A percentile compares a stretch with the other conserved stretches of the same genome.
Conservation (phyloP, 2,797 vertebrate genomes). For the Mallotus villosus region DNA sequence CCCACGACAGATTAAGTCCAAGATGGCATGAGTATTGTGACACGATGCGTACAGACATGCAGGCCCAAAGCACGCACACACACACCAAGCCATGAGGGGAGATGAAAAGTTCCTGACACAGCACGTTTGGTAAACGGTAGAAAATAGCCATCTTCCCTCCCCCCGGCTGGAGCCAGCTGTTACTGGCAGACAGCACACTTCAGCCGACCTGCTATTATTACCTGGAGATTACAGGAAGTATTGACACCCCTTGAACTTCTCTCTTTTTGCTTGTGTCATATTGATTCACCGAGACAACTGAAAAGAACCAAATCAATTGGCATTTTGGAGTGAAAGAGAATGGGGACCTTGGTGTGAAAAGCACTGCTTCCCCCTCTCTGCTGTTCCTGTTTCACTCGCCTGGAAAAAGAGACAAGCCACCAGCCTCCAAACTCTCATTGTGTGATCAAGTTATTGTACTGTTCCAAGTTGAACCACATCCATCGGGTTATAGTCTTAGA, state of each 20-base stretch:
- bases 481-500: not conserved
- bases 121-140: constrained; percentile 29
- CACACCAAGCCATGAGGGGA: not conserved
- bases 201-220: constrained; percentile 21
- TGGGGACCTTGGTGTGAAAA: constrained; percentile 3
- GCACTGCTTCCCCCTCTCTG: not conserved
- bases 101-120: constrained; percentile 24
- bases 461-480: constrained; percentile 4
- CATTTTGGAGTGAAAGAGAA: not conserved
- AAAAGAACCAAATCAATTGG: constrained; percentile 20
- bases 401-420: constrained; percentile 10
- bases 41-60: not conserved
- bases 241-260: constrained; percentile 21
- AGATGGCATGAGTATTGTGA: not conserved
- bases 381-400: not conserved
- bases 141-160: constrained; percentile 24
- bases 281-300: constrained; percentile 14
- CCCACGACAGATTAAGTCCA: not conserved
- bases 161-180: constrained; percentile 19
- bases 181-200: constrained; percentile 17
- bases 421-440: not conserved
- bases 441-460: constrained; percentile 17
- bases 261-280: constrained; percentile 10
- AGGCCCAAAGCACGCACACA: constrained; percentile 2
- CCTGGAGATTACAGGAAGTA: constrained; percentile 23